phyloP scores from a whole-genome alignment of 2,797 vertebrate genomes.

The Dallia pectoralis region DNA sequence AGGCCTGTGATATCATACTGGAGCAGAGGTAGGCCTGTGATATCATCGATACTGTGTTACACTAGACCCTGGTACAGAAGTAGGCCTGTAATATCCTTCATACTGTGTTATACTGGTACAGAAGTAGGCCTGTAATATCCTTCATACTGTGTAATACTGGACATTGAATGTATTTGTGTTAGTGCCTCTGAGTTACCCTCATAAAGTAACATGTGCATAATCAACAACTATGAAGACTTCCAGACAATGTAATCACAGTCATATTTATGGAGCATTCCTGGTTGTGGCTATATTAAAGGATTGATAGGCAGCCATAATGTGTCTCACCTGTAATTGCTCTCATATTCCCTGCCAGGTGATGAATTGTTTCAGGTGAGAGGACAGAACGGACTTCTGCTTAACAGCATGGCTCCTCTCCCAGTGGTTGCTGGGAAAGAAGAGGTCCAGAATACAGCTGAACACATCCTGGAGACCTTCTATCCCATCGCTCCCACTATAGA shows the following conservation, averaged over 20 bases:
- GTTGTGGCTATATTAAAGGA: too few species aligned
- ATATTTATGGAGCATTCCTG: too few species aligned
- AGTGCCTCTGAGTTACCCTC: not conserved
- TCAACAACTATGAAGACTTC: not conserved
- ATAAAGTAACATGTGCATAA: not conserved
- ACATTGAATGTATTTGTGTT: not conserved
- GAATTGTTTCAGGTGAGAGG: conserved; percentile 84
- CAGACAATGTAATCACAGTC: too few species aligned
- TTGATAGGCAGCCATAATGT: not conserved
- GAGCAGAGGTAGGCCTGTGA: too few species aligned
- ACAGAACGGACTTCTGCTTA: conserved; percentile 74
- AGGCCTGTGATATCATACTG: not conserved
- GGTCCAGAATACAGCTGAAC: conserved; percentile 72
- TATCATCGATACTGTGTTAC: too few species aligned
- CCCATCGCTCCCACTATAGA: conserved; percentile 88
- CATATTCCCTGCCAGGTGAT: conserved; percentile 72
- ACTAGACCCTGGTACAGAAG: conserved; percentile 85
- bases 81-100: conserved; percentile 38
- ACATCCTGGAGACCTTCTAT: conserved; percentile 81
- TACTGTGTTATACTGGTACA: not conserved
- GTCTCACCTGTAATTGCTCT: conserved; percentile 3
- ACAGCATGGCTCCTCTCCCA: conserved; percentile 75
- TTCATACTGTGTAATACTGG: not conserved
- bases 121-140: too few species aligned
- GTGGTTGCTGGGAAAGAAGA: conserved; percentile 77